phyloP scores from a whole-genome alignment of 2,888 invertebrate genomes.

The Malthinus seriepunctatus region DNA sequence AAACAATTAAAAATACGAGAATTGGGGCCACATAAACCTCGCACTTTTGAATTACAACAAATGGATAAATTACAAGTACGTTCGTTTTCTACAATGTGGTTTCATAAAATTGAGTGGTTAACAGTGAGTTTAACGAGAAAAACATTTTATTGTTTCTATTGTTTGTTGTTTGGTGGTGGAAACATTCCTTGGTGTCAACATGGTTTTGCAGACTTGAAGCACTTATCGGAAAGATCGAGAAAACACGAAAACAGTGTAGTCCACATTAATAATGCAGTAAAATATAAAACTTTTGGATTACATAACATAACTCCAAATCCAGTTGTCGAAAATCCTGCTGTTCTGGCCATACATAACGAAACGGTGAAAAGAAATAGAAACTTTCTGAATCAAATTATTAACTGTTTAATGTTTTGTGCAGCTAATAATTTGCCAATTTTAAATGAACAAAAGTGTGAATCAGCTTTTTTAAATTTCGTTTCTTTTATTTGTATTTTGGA shows the following conservation, averaged over 20 bases:
- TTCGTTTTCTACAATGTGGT: not conserved
- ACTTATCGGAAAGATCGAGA: constrained; percentile 5
- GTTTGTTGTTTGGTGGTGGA: constrained; percentile 3
- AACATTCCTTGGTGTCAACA: not conserved
- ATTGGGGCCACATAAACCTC: not conserved
- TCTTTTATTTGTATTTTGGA: not conserved
- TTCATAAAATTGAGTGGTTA: not conserved
- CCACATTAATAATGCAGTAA: not conserved
- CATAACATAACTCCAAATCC: not conserved
- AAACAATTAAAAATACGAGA: not conserved
- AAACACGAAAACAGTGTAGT: constrained; percentile 1
- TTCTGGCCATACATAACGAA: not conserved
- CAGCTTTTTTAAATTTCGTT: not conserved
- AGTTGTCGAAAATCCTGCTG: not conserved
- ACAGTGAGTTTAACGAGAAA: constrained; percentile 1
- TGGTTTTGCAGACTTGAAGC: constrained; percentile 2
- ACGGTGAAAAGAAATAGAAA: not conserved
- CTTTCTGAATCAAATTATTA: not conserved
- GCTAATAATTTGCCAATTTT: not conserved
- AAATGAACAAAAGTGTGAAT: not conserved
- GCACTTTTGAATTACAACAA: not conserved
- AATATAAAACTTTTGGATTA: not conserved
- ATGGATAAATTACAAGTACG: not conserved
- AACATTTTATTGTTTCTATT: constrained; percentile 5
- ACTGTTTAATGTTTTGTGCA: not conserved